Evolutionary conservation across 2,797 vertebrate genomes (phyloP).

Genomic region (Neosalanx taihuensis): DNA sequence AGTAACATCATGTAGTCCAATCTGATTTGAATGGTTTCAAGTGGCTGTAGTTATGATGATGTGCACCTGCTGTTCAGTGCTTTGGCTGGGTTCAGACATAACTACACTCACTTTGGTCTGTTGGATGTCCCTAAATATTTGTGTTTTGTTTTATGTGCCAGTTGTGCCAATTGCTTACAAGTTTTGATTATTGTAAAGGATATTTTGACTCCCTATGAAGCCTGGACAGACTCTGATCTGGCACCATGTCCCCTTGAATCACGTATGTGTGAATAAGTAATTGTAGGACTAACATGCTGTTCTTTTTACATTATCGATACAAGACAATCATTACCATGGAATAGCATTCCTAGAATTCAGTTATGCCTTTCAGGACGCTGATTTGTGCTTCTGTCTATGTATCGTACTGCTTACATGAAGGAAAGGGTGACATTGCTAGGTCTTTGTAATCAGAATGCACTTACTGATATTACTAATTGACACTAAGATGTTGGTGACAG

Average conservation of each 20-base stretch:
- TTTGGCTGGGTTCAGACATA: neutral
- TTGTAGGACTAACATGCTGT: neutral
- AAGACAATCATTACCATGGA: constrained; percentile 53
- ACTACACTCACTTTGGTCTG: neutral
- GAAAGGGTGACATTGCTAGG: constrained; percentile 34
- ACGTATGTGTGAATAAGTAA: neutral
- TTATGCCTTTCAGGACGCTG: neutral
- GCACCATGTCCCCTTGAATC: neutral
- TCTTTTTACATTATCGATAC: constrained; percentile 27
- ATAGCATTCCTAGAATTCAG: neutral
- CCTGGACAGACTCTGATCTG: neutral
- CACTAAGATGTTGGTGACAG: neutral
- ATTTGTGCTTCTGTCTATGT: neutral
- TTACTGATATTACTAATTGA: constrained; percentile 26
- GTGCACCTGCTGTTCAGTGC: neutral
- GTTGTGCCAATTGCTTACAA: neutral
- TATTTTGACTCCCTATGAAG: neutral
- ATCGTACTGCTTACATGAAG: constrained; percentile 20
- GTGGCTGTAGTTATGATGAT: neutral
- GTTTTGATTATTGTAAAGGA: neutral
- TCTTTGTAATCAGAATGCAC: constrained; percentile 38
- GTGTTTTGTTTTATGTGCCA: neutral
- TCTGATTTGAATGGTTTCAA: neutral
- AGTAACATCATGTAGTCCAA: neutral
- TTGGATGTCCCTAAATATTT: neutral